A percentile compares a stretch with the other conserved stretches of the same genome.
Conservation (phyloP, 2,888 invertebrate species). For the Pachymerium ferrugineum region DNA sequence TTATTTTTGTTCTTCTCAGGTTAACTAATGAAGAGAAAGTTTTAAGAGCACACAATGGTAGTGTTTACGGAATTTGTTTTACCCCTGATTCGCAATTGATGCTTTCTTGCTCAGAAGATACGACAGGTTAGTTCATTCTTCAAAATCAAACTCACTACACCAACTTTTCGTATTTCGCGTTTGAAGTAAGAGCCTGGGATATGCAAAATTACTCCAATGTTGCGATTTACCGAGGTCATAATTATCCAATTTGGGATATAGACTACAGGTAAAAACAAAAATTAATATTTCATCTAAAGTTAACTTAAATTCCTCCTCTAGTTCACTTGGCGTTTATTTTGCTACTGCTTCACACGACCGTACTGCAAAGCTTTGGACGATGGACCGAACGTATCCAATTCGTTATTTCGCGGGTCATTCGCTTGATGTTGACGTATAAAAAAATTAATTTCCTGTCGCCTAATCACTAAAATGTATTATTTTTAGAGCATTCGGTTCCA, state of each 20-base stretch:
- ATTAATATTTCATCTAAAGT: neutral
- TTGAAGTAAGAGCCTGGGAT: constrained; percentile 54
- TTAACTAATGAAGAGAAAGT: constrained; percentile 50
- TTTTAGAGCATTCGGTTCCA: constrained; percentile 78
- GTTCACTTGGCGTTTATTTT: constrained; percentile 61
- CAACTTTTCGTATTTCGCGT: neutral
- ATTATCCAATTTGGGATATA: constrained; percentile 83
- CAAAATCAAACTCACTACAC: no score
- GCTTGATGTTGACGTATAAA: constrained; percentile 71
- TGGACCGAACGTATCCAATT: constrained; percentile 73
- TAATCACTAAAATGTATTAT: neutral
- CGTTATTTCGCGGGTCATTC: constrained; percentile 83
- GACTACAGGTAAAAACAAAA: constrained; percentile 47
- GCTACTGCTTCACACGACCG: constrained; percentile 75
- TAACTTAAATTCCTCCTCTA: no score
- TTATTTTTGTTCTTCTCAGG: neutral
- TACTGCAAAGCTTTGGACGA: constrained; percentile 73
- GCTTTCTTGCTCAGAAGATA: constrained; percentile 65
- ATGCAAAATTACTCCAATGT: constrained; percentile 64
- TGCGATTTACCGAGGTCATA: constrained; percentile 72
- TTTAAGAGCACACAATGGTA: constrained; percentile 66
- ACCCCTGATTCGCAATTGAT: constrained; percentile 48
- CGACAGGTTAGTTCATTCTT: constrained; percentile 55
- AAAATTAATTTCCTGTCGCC: neutral
- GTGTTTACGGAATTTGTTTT: constrained; percentile 63